Evolutionary conservation across 2,888 invertebrate genomes (phyloP).

Genomic region (Dasysyrphus albostriatus): DNA sequence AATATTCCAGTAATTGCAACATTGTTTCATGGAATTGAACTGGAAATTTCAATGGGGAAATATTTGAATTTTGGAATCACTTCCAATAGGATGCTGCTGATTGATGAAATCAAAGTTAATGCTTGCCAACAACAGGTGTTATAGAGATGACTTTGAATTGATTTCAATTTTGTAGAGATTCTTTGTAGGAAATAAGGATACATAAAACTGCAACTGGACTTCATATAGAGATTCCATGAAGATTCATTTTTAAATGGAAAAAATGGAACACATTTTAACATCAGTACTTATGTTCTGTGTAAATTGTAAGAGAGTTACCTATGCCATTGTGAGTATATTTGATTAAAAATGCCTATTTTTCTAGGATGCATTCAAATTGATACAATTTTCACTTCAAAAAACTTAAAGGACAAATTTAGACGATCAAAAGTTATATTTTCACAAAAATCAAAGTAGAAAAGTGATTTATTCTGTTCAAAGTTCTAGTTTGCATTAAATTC

Average conservation of each 20-base stretch:
- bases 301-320: no score
- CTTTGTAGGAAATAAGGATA: background rate
- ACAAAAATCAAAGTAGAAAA: no score
- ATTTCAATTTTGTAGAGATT: background rate
- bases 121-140: constrained; percentile 61
- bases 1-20: constrained; percentile 51
- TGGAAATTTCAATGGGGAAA: constrained; percentile 4
- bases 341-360: no score
- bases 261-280: background rate
- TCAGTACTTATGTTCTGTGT: no score
- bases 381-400: background rate
- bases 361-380: background rate
- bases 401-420: no score
- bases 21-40: constrained; percentile 28
- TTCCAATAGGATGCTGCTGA: constrained; percentile 21
- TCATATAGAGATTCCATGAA: background rate
- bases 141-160: background rate
- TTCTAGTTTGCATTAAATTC: no score
- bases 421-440: no score
- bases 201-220: background rate
- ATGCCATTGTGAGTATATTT: no score
- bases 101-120: background rate
- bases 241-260: background rate
- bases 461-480: no score
- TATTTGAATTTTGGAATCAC: background rate